phyloP scores from a whole-genome alignment of 2,797 vertebrate species.

The Champsocephalus gunnari region DNA sequence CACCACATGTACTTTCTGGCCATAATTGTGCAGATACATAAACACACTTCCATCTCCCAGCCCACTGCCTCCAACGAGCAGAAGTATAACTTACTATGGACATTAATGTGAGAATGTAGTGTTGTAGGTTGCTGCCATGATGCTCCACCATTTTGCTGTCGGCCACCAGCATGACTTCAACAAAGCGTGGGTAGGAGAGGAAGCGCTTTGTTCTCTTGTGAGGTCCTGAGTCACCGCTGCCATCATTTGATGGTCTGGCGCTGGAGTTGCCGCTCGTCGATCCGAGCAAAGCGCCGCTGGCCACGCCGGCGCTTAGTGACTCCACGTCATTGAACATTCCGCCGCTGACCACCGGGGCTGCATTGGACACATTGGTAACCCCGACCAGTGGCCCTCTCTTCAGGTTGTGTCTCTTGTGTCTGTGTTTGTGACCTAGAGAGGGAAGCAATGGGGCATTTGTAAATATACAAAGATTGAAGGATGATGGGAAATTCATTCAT shows the following conservation, averaged over 20 bases:
- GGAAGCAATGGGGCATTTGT: slow-evolving; percentile 33
- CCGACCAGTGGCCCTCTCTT: slow-evolving; percentile 73
- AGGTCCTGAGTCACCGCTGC: slow-evolving; percentile 84
- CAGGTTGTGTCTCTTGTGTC: slow-evolving; percentile 83
- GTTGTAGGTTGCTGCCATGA: slow-evolving; percentile 95
- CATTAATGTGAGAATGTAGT: slow-evolving; percentile 98
- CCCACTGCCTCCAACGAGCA: slow-evolving; percentile 7
- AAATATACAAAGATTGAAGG: slow-evolving; percentile 50
- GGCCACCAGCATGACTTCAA: slow-evolving; percentile 98
- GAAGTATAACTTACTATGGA: slow-evolving; percentile 93
- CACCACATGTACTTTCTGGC: neutral
- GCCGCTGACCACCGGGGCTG: slow-evolving; percentile 62
- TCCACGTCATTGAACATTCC: slow-evolving; percentile 85
- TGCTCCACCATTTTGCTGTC: slow-evolving; percentile 98
- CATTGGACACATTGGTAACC: slow-evolving; percentile 38
- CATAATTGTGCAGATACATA: slow-evolving; percentile 1
- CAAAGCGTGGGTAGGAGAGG: slow-evolving; percentile 97
- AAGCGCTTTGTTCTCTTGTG: slow-evolving; percentile 95
- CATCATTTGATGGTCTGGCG: slow-evolving; percentile 77
- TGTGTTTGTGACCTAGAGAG: slow-evolving; percentile 86
- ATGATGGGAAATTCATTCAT: slow-evolving; percentile 18
- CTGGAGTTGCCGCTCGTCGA: slow-evolving; percentile 61
- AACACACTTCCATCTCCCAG: slow-evolving; percentile 5
- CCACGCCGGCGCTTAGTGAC: slow-evolving; percentile 81
- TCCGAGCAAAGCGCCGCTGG: slow-evolving; percentile 74